Base-by-base conservation (phyloP, 2,113 vertebrate species). In the Elephas maximus region DNA sequence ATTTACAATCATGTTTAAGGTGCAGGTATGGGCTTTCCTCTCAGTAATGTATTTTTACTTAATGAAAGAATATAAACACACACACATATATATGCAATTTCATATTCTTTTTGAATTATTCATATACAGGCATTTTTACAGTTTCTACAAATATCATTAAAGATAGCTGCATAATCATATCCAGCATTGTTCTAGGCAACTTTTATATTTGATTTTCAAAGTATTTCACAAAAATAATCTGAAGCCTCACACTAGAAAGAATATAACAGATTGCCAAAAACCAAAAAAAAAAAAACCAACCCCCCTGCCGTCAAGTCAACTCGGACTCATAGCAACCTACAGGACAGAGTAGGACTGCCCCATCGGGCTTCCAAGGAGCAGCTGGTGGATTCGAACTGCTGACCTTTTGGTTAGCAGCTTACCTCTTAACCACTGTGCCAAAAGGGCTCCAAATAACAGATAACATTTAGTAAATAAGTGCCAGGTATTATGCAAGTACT, bases 141-240 rank as follows among this genome's bases (percentile, higher is more conserved):
- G 28, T 73, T 60, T 76, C 83, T 28, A 91, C 1, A 79, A 57
- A 91, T 81, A 91, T 82, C 33, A 89, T 15, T 85, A 77, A 74
- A 87, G 84, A 91, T 45, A 89, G 74, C 33, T 53, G 7, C 41
- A 94, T 85, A 96, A 94, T 88, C 26, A 81, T n/a, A 91, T 73
- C 26, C 44, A 71, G 45, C 30, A 60, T 76, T 79, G 67, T 84
- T 84, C 93, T 24, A 94, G 79, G 89, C 20, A 90, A 87, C 76
- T 67, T 90, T 76, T 26, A 62, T 8, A 88, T 86, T 73, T 94
- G 30, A 51, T 83, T 83, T 91, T 78, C 89, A 88, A 88, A 85
- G 18, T 90, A 84, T 73, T 93, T 95, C 92, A 65, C 62, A 95
- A 92, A 80, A 95, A 85, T n/a, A 81, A 24, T 60, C 20, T 78